A percentile compares a stretch with the other conserved stretches of the same genome.
Evolutionary conservation across 1,140 invertebrate genomes (phyloP).

Genomic region (Monochamus saltuarius): DNA sequence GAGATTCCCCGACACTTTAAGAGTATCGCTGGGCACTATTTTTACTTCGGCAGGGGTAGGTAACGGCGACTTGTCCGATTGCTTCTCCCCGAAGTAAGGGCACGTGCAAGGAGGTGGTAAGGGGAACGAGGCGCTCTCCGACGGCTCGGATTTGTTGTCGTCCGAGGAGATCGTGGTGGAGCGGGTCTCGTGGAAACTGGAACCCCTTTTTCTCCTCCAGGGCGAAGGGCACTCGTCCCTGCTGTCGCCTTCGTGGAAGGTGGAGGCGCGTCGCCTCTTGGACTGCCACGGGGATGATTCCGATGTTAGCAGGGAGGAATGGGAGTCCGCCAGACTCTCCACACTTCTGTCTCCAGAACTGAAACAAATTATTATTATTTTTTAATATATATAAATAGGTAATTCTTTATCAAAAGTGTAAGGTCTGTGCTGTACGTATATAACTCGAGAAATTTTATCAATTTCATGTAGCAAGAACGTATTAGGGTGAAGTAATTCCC

Average conservation of each 20-base stretch:
- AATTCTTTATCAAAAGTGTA: no score
- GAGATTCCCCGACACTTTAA: slow-evolving; percentile 25
- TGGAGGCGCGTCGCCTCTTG: slow-evolving; percentile 56
- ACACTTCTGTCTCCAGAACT: slow-evolving; percentile 30
- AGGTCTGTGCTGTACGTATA: no score
- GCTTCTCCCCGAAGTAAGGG: slow-evolving; percentile 72
- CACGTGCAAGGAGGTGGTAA: slow-evolving; percentile 74
- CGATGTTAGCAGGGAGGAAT: slow-evolving; percentile 35
- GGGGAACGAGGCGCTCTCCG: slow-evolving; percentile 48
- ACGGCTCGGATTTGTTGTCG: not conserved
- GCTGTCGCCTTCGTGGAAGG: slow-evolving; percentile 55
- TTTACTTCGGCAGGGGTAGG: slow-evolving; percentile 56
- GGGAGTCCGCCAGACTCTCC: slow-evolving; percentile 40
- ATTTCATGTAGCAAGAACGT: no score
- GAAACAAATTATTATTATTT: slow-evolving; percentile 15
- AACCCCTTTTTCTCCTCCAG: slow-evolving; percentile 50
- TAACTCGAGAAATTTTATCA: no score
- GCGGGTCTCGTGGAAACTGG: slow-evolving; percentile 55
- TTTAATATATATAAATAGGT: no score
- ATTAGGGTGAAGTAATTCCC: no score
- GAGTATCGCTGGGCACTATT: slow-evolving; percentile 55
- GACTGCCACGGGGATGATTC: slow-evolving; percentile 38
- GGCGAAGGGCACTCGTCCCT: slow-evolving; percentile 48
- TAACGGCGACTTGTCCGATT: slow-evolving; percentile 51
- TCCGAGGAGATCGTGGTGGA: not conserved